Evolutionary conservation across 2,113 vertebrate species (phyloP).

Genomic region (Rhadina sibilatrix): DNA sequence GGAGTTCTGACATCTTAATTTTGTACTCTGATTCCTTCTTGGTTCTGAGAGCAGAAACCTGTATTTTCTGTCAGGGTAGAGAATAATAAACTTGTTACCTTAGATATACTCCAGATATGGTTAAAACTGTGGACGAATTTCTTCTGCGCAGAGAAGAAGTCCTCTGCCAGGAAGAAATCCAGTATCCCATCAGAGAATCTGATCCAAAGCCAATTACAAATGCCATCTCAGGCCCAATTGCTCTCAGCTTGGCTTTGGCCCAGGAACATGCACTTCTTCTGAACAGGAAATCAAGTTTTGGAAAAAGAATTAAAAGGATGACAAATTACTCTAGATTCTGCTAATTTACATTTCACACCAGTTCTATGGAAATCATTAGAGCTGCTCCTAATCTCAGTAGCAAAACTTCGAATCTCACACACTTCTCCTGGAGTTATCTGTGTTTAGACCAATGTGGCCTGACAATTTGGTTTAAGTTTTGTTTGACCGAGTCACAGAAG

Average conservation of each 20-base stretch:
- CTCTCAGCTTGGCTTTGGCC: neutral
- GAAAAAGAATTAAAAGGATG: slow-evolving; percentile 17
- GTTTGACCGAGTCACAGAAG: slow-evolving; percentile 11
- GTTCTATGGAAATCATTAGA: neutral
- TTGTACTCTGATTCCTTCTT: neutral
- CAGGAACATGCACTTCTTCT: slow-evolving; percentile 41
- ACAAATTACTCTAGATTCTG: neutral
- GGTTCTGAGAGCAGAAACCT: neutral
- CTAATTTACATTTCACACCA: neutral
- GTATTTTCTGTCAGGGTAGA: neutral
- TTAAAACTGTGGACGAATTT: neutral
- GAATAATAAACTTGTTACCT: neutral
- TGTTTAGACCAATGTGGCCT: neutral
- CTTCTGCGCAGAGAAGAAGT: slow-evolving; percentile 17
- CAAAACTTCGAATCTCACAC: neutral
- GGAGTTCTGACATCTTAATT: neutral
- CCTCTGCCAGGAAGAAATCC: neutral
- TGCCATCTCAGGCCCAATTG: neutral
- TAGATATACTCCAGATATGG: neutral
- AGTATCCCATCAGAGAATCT: neutral
- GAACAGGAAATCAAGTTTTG: slow-evolving; percentile 39
- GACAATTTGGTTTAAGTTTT: neutral
- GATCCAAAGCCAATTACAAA: neutral
- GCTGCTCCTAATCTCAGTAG: neutral
- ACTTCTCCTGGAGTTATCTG: neutral